Base-by-base conservation (phyloP, 2,113 vertebrate species). In the Odontesthes bonariensis region DNA sequence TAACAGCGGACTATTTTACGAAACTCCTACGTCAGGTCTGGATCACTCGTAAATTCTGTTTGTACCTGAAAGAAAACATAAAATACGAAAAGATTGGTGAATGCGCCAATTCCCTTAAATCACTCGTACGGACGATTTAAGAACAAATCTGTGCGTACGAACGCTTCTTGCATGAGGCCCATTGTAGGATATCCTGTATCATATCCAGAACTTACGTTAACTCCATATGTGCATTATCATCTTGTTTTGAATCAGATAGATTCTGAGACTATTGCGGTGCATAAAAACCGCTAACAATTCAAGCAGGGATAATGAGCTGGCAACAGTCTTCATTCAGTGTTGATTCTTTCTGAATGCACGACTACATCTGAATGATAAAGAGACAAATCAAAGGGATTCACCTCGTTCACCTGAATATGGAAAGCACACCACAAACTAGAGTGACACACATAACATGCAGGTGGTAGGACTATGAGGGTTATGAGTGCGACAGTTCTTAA, bases 401-500 rank as follows among this genome's bases (percentile, higher is more conserved):
- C 22, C 65, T 58, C 31, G 27, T 53, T 44, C 23, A 59, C 5
- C 19, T 33, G 8, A 59, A 51, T 66, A 52, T 67, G 40, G 19
- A n/a, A 19, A 57, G 17, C 11, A 38, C 53, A 49, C 49, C 31
- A 68, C 8, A 67, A 44, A 68, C 27, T 38, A 54, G 14, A 22
- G 35, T 53, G 49, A 60, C 42, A 47, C 31, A 61, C n/a, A 53
- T 46, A 46, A 46, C 42, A 8, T 68, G 20, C 14, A 54, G 8
- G 20, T 7, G 27, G n/a, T 9, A 42, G 23, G 17, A 17, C 55
- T 59, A 42, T 67, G 31, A 23, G 54, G 9, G 44, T 35, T 52
- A 42, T 58, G 13, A 53, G 46, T 42, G 1, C 31, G 51, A 40
- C 57, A 66, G 42, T 58, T 51, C 44, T 44, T 23, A 38, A 40